Evolutionary conservation across 2,797 vertebrate genomes (phyloP).

Genomic region (Myripristis murdjan): DNA sequence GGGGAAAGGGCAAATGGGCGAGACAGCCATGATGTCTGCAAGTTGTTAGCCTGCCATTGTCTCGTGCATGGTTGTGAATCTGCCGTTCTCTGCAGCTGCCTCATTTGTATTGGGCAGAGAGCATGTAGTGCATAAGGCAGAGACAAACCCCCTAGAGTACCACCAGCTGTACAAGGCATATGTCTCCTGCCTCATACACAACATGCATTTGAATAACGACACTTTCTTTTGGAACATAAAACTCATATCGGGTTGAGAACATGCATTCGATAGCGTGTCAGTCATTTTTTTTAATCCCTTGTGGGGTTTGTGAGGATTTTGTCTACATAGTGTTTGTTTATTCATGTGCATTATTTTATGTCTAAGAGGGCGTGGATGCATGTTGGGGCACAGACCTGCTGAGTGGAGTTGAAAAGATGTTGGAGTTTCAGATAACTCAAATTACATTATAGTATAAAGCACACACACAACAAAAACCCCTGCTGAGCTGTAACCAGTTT

Average conservation of each 20-base stretch:
- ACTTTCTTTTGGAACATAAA: constrained; percentile 28
- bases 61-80: constrained; percentile 45
- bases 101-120: constrained; percentile 73
- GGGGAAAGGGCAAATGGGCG: constrained; percentile 21
- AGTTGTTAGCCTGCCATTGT: constrained; percentile 42
- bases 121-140: constrained; percentile 64
- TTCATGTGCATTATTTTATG: background rate
- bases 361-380: background rate
- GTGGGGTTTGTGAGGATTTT: constrained; percentile 26
- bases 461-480: background rate
- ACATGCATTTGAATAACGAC: constrained; percentile 36
- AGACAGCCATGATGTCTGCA: constrained; percentile 28
- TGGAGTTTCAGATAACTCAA: background rate
- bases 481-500: background rate
- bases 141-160: constrained; percentile 67
- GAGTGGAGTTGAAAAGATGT: background rate
- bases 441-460: too few species aligned
- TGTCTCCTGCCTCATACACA: constrained; percentile 50
- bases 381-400: background rate
- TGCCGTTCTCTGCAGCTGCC: constrained; percentile 65
- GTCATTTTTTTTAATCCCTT: constrained; percentile 33
- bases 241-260: background rate
- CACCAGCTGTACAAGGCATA: constrained; percentile 75
- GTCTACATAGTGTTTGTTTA: constrained; percentile 17
- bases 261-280: constrained; percentile 32